A percentile compares a stretch with the other conserved stretches of the same genome.
These are phyloP conservation scores for Paralichthys olivaceus DNA, from an alignment of 2,113 vertebrate species.

Conservation along the genomic window DNA sequence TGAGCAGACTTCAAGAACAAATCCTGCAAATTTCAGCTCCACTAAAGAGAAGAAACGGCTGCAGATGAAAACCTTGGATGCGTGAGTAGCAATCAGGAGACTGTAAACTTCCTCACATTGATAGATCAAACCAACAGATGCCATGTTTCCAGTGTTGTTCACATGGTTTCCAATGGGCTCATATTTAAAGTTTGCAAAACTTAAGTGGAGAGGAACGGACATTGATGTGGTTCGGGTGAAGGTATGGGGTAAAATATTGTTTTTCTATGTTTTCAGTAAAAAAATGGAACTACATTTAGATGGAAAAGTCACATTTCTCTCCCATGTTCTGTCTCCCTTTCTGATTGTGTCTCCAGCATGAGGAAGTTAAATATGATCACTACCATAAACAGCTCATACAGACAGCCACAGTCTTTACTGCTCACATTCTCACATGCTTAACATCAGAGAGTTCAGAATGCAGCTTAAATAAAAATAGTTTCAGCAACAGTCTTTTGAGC, in stretches of 20 bases:
- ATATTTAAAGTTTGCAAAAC: too few relatives aligned
- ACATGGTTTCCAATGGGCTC: not conserved
- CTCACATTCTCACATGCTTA: slow-evolving; percentile 33
- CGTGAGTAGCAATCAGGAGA: not conserved
- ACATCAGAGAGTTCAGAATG: slow-evolving; percentile 9
- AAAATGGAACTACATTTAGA: not conserved
- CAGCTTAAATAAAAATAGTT: not conserved
- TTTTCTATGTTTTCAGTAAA: too few relatives aligned
- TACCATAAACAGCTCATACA: slow-evolving; percentile 47
- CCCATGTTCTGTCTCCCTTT: not conserved
- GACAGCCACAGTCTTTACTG: slow-evolving; percentile 41
- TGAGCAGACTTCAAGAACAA: not conserved
- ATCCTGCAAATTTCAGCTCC: not conserved
- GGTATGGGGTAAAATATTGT: too few relatives aligned
- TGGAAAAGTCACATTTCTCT: not conserved
- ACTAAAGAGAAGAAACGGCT: not conserved
- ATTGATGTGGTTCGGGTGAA: too few relatives aligned
- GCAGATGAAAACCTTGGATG: not conserved
- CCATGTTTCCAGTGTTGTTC: not conserved
- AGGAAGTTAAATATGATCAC: slow-evolving; percentile 17
- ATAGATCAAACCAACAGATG: not conserved
- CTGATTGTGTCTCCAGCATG: slow-evolving; percentile 17
- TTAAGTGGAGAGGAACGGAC: too few relatives aligned
- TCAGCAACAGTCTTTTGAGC: slow-evolving; percentile 1
- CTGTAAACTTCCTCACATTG: not conserved